A percentile compares a stretch with the other conserved stretches of the same genome.
Conservation (phyloP, 2,888 invertebrate species). For the Icerya purchasi region DNA sequence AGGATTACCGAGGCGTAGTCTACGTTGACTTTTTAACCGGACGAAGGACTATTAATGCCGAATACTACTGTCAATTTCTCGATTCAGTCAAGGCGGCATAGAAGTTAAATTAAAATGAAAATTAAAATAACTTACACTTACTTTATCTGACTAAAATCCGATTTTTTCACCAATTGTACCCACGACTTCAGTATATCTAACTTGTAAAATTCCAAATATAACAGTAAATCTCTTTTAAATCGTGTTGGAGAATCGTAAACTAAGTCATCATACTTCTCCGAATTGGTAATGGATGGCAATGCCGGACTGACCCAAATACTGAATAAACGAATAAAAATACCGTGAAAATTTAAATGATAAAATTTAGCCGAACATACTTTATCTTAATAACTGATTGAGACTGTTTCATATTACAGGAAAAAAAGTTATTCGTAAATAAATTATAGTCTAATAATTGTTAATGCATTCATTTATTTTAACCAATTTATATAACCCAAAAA, state of each 20-base stretch:
- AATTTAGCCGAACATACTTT: conserved; percentile 6
- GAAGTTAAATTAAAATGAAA: too few species aligned
- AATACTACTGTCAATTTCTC: too few species aligned
- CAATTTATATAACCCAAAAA: too few species aligned
- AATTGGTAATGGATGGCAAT: conserved; percentile 33
- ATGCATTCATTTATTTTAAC: too few species aligned
- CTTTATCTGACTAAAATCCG: conserved; percentile 38
- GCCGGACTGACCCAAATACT: conserved; percentile 76
- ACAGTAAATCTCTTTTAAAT: conserved; percentile 55
- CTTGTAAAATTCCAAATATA: conserved; percentile 56
- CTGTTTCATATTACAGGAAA: neutral
- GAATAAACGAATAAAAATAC: conserved; percentile 19
- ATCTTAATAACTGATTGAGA: neutral
- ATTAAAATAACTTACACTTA: too few species aligned
- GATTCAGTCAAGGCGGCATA: too few species aligned
- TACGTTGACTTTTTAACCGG: too few species aligned
- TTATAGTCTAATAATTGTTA: too few species aligned
- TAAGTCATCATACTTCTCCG: conserved; percentile 28
- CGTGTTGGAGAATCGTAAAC: conserved; percentile 61
- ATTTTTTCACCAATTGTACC: conserved; percentile 45
- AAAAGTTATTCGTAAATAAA: too few species aligned
- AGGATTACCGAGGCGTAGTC: too few species aligned
- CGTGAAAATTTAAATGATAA: conserved; percentile 13
- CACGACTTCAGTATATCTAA: conserved; percentile 44
- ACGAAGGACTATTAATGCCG: too few species aligned